These are phyloP conservation scores for Rhagoletis pomonella DNA, from an alignment of 1,140 invertebrate species.

Conservation along the genomic window DNA sequence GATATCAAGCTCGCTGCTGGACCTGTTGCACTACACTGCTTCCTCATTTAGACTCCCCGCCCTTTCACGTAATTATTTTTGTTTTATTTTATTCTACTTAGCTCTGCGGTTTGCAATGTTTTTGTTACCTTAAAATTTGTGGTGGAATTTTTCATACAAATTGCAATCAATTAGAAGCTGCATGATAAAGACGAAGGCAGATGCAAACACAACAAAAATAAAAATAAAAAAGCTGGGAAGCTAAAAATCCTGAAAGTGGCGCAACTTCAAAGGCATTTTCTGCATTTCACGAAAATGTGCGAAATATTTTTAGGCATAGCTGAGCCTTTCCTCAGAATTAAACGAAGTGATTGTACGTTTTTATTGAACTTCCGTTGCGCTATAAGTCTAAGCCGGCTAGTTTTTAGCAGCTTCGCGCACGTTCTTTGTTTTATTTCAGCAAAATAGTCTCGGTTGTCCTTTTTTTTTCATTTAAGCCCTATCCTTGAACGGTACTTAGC, in stretches of 20 bases:
- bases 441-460: too few relatives aligned
- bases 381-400: too few relatives aligned
- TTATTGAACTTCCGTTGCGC: too few relatives aligned
- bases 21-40: conserved; percentile 25
- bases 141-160: conserved; percentile 46
- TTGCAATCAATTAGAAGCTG: conserved; percentile 56
- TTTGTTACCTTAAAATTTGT: conserved; percentile 3
- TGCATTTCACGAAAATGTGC: conserved; percentile 13
- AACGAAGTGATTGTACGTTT: too few relatives aligned
- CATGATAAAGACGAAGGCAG: neutral
- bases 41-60: conserved; percentile 1
- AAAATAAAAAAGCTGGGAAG: neutral
- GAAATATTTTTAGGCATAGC: neutral
- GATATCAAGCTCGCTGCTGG: neutral
- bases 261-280: conserved; percentile 19
- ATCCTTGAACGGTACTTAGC: too few relatives aligned
- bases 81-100: too few relatives aligned
- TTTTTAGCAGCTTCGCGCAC: too few relatives aligned
- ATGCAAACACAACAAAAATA: neutral
- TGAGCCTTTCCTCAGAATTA: too few relatives aligned
- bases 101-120: neutral
- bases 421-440: too few relatives aligned
- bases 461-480: too few relatives aligned
- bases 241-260: neutral
- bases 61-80: neutral